Percentiles rank a stretch among this genome's conserved stretches.
Evolutionary conservation across 2,888 invertebrate species (phyloP).

Genomic region (Marasmarcha lunaedactyla): DNA sequence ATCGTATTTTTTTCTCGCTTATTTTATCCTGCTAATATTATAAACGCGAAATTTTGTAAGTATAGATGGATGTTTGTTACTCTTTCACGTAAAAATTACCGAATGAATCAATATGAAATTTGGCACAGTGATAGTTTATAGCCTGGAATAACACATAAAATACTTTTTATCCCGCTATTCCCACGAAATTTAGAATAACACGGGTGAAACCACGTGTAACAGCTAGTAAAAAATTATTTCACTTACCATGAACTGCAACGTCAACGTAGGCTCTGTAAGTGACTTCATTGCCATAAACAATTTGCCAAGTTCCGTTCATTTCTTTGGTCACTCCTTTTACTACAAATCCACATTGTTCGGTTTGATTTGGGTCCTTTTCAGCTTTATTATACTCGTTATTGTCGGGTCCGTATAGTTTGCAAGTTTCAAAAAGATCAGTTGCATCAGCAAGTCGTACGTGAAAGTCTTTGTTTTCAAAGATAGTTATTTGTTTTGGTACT

Average conservation of each 20-base stretch:
- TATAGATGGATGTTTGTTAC: too few species aligned
- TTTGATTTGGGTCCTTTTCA: slow-evolving; percentile 21
- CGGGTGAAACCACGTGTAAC: too few species aligned
- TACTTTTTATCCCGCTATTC: too few species aligned
- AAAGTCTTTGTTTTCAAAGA: slow-evolving; percentile 33
- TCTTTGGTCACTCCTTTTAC: slow-evolving; percentile 20
- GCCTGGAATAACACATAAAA: too few species aligned
- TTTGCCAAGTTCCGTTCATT: slow-evolving; percentile 36
- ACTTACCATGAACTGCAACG: slow-evolving; percentile 36
- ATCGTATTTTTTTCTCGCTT: too few species aligned
- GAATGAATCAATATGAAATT: too few species aligned
- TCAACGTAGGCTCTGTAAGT: slow-evolving; percentile 27
- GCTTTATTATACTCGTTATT: slow-evolving; percentile 14
- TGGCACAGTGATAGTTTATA: too few species aligned
- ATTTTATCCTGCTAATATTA: too few species aligned
- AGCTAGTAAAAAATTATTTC: too few species aligned
- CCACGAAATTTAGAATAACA: too few species aligned
- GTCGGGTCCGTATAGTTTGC: slow-evolving; percentile 29
- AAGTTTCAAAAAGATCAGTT: slow-evolving; percentile 26
- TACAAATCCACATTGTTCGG: slow-evolving; percentile 31
- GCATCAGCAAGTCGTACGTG: slow-evolving; percentile 29
- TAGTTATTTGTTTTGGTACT: slow-evolving; percentile 20
- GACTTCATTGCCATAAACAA: slow-evolving; percentile 32
- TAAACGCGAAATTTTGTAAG: too few species aligned
- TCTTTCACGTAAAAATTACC: too few species aligned